Conservation (phyloP, 2,113 vertebrate genomes). For the Eulemur macaco region DNA sequence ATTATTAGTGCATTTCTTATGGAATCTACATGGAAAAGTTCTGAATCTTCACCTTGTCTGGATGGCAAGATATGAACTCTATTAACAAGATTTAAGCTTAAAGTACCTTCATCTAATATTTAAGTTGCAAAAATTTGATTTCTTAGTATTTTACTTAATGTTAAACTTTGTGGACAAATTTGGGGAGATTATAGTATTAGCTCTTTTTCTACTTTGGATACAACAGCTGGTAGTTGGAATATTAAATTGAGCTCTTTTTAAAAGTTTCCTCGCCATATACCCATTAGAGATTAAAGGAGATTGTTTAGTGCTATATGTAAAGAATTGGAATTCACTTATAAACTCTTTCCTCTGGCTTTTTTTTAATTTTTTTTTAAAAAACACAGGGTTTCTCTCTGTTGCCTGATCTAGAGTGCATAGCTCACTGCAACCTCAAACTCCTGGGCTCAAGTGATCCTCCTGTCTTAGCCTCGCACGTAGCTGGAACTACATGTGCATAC, state of each 20-base stretch:
- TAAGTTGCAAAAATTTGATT: background rate
- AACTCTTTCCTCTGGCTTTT: background rate
- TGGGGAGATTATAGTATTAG: background rate
- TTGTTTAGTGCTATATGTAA: background rate
- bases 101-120: background rate
- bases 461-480: too few relatives aligned
- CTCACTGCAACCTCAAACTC: too few relatives aligned
- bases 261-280: background rate
- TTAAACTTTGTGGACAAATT: background rate
- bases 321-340: background rate
- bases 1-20: background rate
- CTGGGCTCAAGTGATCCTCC: too few relatives aligned
- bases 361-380: too few relatives aligned
- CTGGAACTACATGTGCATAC: too few relatives aligned
- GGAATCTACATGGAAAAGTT: background rate
- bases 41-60: background rate
- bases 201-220: background rate
- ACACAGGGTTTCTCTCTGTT: too few relatives aligned
- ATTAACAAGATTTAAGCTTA: conserved; percentile 7
- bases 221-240: background rate
- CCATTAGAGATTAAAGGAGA: background rate
- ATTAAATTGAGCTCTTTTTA: background rate
- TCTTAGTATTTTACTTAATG: background rate
- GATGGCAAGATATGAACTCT: background rate
- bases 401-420: too few relatives aligned